Evolutionary conservation across 2,113 vertebrate genomes (phyloP).

Genomic region (Orthochromis malagaraziensis): DNA sequence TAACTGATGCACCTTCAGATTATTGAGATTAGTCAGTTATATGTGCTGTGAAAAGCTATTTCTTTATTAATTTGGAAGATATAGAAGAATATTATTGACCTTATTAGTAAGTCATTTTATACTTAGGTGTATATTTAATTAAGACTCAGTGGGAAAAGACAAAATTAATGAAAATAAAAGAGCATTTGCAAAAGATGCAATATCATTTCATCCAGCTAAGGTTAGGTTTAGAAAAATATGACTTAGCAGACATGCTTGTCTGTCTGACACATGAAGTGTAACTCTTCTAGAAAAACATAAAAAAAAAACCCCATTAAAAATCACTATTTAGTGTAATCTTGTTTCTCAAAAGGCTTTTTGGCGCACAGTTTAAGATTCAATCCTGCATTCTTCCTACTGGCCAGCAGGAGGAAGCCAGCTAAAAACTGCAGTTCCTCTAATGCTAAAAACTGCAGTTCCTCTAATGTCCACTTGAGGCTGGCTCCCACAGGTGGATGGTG

Average conservation of each 20-base stretch:
- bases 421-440: background rate
- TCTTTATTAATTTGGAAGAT: background rate
- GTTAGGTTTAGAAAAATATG: background rate
- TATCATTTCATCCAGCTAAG: background rate
- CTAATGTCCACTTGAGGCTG: background rate
- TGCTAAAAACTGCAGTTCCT: background rate
- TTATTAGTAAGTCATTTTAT: background rate
- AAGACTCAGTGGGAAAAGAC: background rate
- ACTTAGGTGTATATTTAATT: background rate
- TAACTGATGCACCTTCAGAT: background rate
- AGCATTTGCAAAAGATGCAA: background rate
- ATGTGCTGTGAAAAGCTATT: background rate
- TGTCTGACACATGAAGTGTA: background rate
- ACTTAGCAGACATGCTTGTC: background rate
- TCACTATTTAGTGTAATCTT: background rate
- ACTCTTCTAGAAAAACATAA: background rate
- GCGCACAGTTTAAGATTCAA: background rate
- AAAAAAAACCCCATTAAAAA: background rate
- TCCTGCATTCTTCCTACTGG: background rate
- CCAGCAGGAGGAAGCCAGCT: background rate
- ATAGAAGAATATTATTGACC: background rate
- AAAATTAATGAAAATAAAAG: background rate
- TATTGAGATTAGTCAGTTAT: background rate
- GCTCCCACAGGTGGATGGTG: background rate
- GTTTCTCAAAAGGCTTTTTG: background rate